Conservation (phyloP, 2,113 vertebrate genomes). For the Semnopithecus entellus region DNA sequence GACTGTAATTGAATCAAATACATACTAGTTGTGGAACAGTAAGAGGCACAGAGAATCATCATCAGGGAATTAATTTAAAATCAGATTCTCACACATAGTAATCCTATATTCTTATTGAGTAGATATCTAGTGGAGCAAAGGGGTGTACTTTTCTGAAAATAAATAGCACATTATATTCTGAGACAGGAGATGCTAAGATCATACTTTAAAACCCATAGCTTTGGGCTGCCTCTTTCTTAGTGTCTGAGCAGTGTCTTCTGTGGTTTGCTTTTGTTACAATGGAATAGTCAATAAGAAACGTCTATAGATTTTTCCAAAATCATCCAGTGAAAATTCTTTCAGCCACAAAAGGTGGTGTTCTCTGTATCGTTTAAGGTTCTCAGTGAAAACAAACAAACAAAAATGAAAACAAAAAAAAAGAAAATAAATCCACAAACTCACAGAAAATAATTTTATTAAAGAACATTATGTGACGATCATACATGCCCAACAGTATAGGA, state of each 20-base stretch:
- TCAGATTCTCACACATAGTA: background rate
- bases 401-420: background rate
- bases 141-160: background rate
- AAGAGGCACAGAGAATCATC: background rate
- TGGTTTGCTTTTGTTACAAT: background rate
- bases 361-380: background rate
- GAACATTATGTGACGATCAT: background rate
- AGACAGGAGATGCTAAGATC: background rate
- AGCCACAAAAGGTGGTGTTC: background rate
- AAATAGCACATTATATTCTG: background rate
- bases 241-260: background rate
- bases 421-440: background rate
- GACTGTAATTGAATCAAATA: background rate
- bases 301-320: background rate
- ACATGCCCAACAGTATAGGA: too few relatives aligned
- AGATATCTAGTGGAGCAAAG: background rate
- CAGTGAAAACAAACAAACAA: background rate
- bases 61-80: background rate
- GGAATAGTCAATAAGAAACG: background rate
- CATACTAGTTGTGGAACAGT: background rate
- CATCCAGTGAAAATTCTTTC: background rate
- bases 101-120: background rate
- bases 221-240: background rate
- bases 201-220: background rate
- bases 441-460: background rate